Evolutionary conservation across 1,140 invertebrate genomes (phyloP).

Genomic region (Wasmannia auropunctata): DNA sequence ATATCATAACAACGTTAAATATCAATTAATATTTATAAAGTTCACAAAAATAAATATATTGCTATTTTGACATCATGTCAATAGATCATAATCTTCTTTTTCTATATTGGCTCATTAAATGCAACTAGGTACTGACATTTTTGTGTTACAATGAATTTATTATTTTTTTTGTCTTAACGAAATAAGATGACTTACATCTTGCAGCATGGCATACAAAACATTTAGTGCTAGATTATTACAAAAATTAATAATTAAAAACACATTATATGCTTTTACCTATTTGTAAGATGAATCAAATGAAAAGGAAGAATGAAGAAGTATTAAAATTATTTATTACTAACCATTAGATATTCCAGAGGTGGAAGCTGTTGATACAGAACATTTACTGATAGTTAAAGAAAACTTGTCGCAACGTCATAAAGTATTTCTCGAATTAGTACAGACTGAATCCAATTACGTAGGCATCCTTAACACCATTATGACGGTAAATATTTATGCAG

Average conservation of each 20-base stretch:
- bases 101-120: conserved; percentile 68
- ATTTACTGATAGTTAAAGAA: conserved; percentile 84
- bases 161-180: not conserved
- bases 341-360: conserved; percentile 84
- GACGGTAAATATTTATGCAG: conserved; percentile 86
- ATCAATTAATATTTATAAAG: not conserved
- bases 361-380: conserved; percentile 86
- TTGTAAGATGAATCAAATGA: conserved; percentile 70
- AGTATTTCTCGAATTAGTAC: conserved; percentile 96
- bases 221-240: not conserved
- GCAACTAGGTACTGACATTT: not conserved
- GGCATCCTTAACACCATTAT: conserved; percentile 96
- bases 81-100: conserved; percentile 68
- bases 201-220: conserved; percentile 4
- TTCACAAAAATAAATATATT: not conserved
- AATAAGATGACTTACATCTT: not conserved
- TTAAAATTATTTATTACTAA: conserved; percentile 77
- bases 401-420: conserved; percentile 92
- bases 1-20: not conserved
- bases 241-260: not conserved
- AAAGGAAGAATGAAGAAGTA: conserved; percentile 78
- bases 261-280: conserved; percentile 4
- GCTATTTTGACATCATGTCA: conserved; percentile 9
- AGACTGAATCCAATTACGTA: conserved; percentile 99
- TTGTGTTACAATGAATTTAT: not conserved